Base-by-base conservation (phyloP, 2,797 vertebrate species). In the Gymnoscopelus microlampas region DNA sequence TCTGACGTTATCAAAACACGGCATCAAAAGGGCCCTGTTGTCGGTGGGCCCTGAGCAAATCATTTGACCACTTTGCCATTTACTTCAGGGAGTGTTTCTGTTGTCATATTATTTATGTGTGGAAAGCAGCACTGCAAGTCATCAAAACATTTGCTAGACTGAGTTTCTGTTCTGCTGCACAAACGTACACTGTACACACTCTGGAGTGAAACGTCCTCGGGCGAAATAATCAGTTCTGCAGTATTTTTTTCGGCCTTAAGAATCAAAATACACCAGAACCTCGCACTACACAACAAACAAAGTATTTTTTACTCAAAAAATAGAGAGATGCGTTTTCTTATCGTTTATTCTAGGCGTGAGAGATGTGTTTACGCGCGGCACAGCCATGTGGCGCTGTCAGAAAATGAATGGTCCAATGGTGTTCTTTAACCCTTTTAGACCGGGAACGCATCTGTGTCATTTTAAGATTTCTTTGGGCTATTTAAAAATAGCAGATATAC, bases 1-100 rank as follows among this genome's bases (percentile, higher is more conserved):
- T 94, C 90, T 94, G 90, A 92, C 89, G 92, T 94, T 95, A 92
- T 92, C 88, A 92, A 93, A 94, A 87, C 87, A 58, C 80, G 81
- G 88, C 83, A 89, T 88, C 83, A 86, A 87, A 80, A 78, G 88
- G n/a, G 85, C 85, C 81, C 88, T 91, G 92, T 89, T 92, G 90
- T 19, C 88, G 88, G 86, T 88, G 89, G 84, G 85, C 88, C 29
- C 58, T 65, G 82, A 90, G 88, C 86, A 87, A 85, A 90, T 87
- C 83, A 76, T 85, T 81, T 76, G 83, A 66, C 68, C 78, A 87
- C 64, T 84, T 75, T 76, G 66, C 70, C 47, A 57, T 64, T 69
- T 70, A 81, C 78, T 83, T 81, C 55, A 64, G 83, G 76, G 77
- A 85, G 59, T 53, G 32, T 61, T 70, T 77, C 67, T 81, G 74